Base-by-base conservation (phyloP, 2,113 vertebrate species). In the Ahaetulla prasina region DNA sequence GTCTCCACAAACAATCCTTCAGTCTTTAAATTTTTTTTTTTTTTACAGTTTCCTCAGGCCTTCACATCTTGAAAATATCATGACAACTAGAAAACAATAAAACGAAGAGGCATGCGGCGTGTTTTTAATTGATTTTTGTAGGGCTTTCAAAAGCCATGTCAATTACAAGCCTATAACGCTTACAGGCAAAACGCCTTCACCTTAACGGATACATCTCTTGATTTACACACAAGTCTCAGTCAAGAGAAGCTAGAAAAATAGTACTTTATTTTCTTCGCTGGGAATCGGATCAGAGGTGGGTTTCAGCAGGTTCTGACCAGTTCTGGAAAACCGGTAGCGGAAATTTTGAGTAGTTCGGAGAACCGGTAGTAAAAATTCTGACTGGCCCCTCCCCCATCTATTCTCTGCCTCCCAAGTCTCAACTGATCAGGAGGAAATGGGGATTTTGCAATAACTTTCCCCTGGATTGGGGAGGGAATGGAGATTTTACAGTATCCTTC, bases 1-100 rank as follows among this genome's bases (percentile, higher is more conserved):
- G 91, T 39, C n/a, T 94, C 84, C 92, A 2, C 54, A 92, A 85
- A 11, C 60, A 90, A 60, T 54, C 89, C 91, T 94, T 92, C 91
- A 90, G 92, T 90, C 91, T 95, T 94, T 95, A 93, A 94, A 2
- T 9, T 9, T 4, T 30, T 27, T 60, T 25, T 63, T 16, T 87
- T 96, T 93, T 96, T 96, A 95, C 93, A 89, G 93, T 96, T 96
- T 96, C 93, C 91, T 95, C 94, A 85, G 84, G 25, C 93, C 90
- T 74, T 86, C 91, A 60, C 11, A 0, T 94, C 96, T 97, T 97
- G 97, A 97, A 96, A 96, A 93, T 50, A 93, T 96, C 94, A 93
- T 25, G 80, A 89, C 90, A 95, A 74, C 93, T 85, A 89, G 92
- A 93, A 94, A 94, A 94, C 91, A 11, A 8, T 96, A 96, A 96